Evolutionary conservation across 2,113 vertebrate genomes (phyloP).

Genomic region (Hippolais icterina): DNA sequence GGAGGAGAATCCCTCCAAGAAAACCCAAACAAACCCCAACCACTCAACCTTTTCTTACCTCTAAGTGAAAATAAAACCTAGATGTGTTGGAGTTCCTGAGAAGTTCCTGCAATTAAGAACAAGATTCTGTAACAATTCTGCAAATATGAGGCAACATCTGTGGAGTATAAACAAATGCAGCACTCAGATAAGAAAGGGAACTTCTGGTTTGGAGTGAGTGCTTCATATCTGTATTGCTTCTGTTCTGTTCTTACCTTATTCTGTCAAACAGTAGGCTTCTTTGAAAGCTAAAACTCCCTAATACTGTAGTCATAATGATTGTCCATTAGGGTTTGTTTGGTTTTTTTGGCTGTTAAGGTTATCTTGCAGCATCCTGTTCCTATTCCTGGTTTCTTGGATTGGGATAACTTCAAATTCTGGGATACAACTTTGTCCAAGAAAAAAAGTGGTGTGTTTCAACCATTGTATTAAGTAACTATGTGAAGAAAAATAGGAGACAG

Average conservation of each 20-base stretch:
- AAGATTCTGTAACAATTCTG: background rate
- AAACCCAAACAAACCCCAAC: background rate
- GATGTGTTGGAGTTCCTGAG: conserved; percentile 49
- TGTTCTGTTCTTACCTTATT: background rate
- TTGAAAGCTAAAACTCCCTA: background rate
- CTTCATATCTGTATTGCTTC: background rate
- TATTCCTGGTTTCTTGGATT: background rate
- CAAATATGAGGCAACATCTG: background rate
- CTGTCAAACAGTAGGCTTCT: background rate
- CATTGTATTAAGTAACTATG: background rate
- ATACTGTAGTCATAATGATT: background rate
- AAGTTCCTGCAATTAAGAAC: conserved; percentile 79
- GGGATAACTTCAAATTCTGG: background rate
- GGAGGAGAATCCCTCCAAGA: fast-evolving
- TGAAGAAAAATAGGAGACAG: background rate
- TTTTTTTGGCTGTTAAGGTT: background rate
- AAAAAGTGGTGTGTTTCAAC: background rate
- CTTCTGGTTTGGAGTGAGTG: background rate
- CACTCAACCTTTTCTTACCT: conserved; percentile 69
- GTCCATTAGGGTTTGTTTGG: background rate
- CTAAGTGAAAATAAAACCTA: conserved; percentile 73
- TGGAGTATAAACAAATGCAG: background rate
- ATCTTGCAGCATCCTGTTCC: background rate
- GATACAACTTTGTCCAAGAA: background rate
- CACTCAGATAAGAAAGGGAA: background rate